phyloP scores from a whole-genome alignment of 2,888 invertebrate genomes.

The Archips crataeganus region DNA sequence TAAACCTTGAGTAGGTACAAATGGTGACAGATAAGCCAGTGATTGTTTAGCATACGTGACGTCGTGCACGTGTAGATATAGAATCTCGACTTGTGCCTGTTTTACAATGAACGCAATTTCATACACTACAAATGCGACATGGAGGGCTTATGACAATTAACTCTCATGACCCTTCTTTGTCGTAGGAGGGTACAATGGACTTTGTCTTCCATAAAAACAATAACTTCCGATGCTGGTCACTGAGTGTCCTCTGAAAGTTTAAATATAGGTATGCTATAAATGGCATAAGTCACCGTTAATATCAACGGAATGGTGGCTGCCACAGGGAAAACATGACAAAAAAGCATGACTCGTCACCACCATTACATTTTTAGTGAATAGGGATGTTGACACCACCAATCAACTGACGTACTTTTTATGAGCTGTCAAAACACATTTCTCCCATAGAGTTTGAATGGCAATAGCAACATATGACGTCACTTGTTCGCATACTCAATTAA shows the following conservation, averaged over 20 bases:
- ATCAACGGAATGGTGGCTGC: not conserved
- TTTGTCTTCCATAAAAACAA: slow-evolving; percentile 65
- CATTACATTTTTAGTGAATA: too few species aligned
- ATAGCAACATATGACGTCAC: too few species aligned
- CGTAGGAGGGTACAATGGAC: slow-evolving; percentile 51
- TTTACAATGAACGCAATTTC: slow-evolving; percentile 7
- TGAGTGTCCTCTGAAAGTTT: not conserved
- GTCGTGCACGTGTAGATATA: slow-evolving; percentile 17
- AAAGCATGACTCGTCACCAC: not conserved
- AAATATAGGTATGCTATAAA: not conserved
- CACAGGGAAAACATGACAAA: not conserved
- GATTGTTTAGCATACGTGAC: slow-evolving; percentile 61
- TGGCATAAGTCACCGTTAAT: not conserved
- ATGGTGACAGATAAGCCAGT: slow-evolving; percentile 22
- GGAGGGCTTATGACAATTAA: not conserved
- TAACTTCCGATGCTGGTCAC: not conserved
- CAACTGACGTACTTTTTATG: too few species aligned
- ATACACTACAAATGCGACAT: slow-evolving; percentile 2
- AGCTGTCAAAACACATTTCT: too few species aligned
- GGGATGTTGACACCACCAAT: too few species aligned
- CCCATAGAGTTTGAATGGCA: too few species aligned
- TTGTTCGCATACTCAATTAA: too few species aligned
- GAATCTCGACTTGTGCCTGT: not conserved
- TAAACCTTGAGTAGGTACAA: slow-evolving; percentile 8
- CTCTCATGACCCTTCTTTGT: slow-evolving; percentile 1